Evolutionary conservation across 1,140 invertebrate species (phyloP), one percentile per base, ranked within the genome.

Genomic region (Macrobrachium rosenbergii): DNA sequence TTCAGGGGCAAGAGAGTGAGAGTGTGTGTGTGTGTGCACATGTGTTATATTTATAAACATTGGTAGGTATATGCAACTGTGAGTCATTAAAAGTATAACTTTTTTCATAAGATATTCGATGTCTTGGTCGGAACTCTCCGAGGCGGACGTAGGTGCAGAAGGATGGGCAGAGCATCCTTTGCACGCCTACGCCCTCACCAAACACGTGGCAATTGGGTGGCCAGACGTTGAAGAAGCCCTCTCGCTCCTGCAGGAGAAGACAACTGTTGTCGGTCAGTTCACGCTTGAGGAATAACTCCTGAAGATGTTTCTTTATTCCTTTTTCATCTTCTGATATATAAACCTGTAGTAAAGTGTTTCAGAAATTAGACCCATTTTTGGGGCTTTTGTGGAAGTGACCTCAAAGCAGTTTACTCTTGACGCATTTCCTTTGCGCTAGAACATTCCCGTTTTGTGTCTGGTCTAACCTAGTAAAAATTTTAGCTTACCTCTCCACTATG

Each of bases 111-210:
- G 58, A 52, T 80, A 80, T 17, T 12, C 62, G n/a, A 28, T n/a
- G 21, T 81, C 79, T n/a, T 81, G 79, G 79, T 21, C 59, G 5
- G 60, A n/a, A 37, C 23, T 62, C 17, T 23, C 28, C 11, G 58
- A 45, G 14, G 60, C 23, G 5, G 23, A 52, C 14, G 60, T 52
- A 12, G 19, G 78, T 0, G 2, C 17, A 62, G 6, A 80, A 5
- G 60, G 23, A 14, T 80, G 23, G 19, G 23, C 37, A 0, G 21
- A 64, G 23, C 79, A 81, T 37, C 79, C 79, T 37, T 2, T 81
- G 10, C 79, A 81, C 79, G 79, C 79, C 62, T 81, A 64, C 62
- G 79, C 60, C 79, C 79, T 81, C 79, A 81, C 63, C 37, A 63
- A 67, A 17, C 79, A 81, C 62, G 45, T 81, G 23, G 64, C n/a